Evolutionary conservation across 2,797 vertebrate species (phyloP).

Genomic region (Pseudochaenichthys georgianus): DNA sequence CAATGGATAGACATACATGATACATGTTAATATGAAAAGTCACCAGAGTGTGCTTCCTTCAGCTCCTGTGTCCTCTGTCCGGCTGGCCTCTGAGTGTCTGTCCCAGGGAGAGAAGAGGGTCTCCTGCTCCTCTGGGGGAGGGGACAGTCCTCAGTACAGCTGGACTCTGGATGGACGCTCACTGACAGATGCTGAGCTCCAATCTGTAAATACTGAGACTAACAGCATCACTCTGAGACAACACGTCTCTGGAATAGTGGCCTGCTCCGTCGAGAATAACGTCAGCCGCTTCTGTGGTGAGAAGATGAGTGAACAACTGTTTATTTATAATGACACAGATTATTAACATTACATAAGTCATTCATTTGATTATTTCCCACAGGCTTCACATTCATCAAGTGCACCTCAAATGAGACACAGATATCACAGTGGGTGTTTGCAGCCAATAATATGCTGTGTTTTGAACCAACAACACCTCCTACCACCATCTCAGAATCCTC

Average conservation of each 20-base stretch:
- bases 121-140: slow-evolving; percentile 47
- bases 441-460: slow-evolving; percentile 45
- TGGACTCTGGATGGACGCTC: slow-evolving; percentile 63
- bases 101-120: slow-evolving; percentile 56
- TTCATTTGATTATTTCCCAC: neutral
- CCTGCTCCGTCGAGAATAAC: slow-evolving; percentile 58
- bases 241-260: slow-evolving; percentile 32
- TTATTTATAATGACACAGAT: no score
- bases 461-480: no score
- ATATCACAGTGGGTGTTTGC: slow-evolving; percentile 43
- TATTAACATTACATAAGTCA: no score
- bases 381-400: slow-evolving; percentile 41
- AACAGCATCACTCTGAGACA: slow-evolving; percentile 58
- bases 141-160: slow-evolving; percentile 60
- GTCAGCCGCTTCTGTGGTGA: slow-evolving; percentile 71
- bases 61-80: slow-evolving; percentile 68
- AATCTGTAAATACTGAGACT: accelerated
- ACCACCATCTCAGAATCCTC: no score
- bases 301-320: neutral
- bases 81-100: slow-evolving; percentile 55
- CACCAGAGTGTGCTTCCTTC: slow-evolving; percentile 21
- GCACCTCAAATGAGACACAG: slow-evolving; percentile 42
- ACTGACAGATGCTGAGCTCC: slow-evolving; percentile 48
- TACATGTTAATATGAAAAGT: neutral
- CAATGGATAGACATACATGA: neutral